Conservation (phyloP, 2,113 vertebrate genomes). For the Rhinoderma darwinii region DNA sequence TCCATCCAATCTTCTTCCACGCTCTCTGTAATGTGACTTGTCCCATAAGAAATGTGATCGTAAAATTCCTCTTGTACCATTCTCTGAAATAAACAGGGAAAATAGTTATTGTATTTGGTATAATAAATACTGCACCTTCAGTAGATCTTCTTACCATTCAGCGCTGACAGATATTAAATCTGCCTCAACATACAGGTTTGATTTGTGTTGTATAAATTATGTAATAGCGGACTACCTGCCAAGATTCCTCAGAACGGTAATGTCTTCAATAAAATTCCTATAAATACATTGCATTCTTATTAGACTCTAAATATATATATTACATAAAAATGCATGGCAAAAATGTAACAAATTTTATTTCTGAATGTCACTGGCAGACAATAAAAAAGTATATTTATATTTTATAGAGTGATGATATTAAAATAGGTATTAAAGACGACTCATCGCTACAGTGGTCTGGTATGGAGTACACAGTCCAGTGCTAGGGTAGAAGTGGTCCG, state of each 20-base stretch:
- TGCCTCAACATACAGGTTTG: background rate
- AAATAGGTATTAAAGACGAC: too few relatives aligned
- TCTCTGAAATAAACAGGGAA: conserved; percentile 71
- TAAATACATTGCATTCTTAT: background rate
- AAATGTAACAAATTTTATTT: background rate
- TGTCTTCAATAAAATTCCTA: background rate
- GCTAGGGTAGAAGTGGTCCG: too few relatives aligned
- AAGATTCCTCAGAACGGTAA: background rate
- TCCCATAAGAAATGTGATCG: conserved; percentile 91
- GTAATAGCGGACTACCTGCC: background rate
- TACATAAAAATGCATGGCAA: background rate
- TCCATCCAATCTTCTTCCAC: conserved; percentile 73
- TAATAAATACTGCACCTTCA: background rate
- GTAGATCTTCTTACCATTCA: background rate
- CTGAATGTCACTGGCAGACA: background rate
- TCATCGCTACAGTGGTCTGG: too few relatives aligned
- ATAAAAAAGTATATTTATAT: too few relatives aligned
- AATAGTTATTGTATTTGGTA: background rate
- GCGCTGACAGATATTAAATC: background rate
- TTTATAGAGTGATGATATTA: too few relatives aligned
- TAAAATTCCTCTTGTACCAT: conserved; percentile 91
- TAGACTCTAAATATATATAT: background rate
- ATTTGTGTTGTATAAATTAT: background rate
- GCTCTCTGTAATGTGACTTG: conserved; percentile 76
- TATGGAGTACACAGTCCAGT: too few relatives aligned